Evolutionary conservation across 2,888 invertebrate genomes (phyloP), one percentile per base, ranked within the genome.

Genomic region (Archips xylosteana): DNA sequence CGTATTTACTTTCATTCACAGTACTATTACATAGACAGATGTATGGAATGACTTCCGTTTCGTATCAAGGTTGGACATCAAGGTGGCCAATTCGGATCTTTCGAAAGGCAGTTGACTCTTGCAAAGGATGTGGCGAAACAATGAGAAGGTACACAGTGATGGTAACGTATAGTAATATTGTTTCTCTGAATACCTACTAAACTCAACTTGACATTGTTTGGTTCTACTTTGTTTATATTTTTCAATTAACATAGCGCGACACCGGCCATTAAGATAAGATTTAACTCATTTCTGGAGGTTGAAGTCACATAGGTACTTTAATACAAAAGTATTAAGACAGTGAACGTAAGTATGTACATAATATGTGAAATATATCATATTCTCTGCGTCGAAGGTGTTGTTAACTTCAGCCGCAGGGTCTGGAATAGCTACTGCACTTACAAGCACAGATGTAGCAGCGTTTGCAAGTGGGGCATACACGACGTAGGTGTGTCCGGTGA

Each of bases 391-490:
- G 23, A 1, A 23, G 23, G 23, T 23, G 23, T 23, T 23, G 23
- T 23, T 23, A 23, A 23, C 23, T 23, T 23, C 23, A 23, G 23
- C 23, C 23, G 39, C 5, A 39, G 23, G 15, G 8, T 54, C 13
- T 23, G 23, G 54, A 54, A 23, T 9, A 54, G 54, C 23, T 23
- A 54, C 15, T 54, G 8, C 12, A 57, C 96, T 96, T 91, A 99
- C 99, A 94, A 99, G 96, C 68, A 99, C 97, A 59, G 98, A 98
- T 9, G 99, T 99, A 23, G 99, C 98, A 0, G 97, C 98, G 90
- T 99, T 99, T 13, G 98, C 97, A 75, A 99, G 92, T 3, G 99
- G 99, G 12, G 99, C 99, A 88, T 99, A 99, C 10, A 98, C 97
- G 5, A 98, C 97, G 83, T 98, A 98, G 0, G 97, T 97, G 86